These are phyloP conservation scores for Sylvicola cinctus DNA, from an alignment of 2,888 invertebrate genomes.

Conservation along the genomic window DNA sequence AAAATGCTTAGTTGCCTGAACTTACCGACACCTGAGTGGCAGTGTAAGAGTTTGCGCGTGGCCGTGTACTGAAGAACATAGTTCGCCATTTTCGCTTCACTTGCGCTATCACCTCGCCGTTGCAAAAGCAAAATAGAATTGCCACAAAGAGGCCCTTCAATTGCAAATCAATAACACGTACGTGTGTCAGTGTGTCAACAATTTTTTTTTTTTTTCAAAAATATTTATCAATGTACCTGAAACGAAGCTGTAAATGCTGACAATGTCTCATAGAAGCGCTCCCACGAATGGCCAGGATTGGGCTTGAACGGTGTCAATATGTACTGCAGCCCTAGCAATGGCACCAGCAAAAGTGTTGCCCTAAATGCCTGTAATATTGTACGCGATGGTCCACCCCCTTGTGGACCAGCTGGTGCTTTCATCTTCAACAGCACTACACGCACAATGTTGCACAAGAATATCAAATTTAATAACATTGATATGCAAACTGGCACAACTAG, in stretches of 20 bases:
- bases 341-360: slow-evolving; percentile 76
- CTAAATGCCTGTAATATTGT: slow-evolving; percentile 60
- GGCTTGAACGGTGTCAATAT: slow-evolving; percentile 72
- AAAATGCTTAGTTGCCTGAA: slow-evolving; percentile 7
- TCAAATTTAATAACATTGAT: slow-evolving; percentile 61
- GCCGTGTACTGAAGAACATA: slow-evolving; percentile 40
- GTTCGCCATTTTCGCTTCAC: slow-evolving; percentile 63
- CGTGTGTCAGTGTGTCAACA: no score
- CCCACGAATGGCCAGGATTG: slow-evolving; percentile 45
- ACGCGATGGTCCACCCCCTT: slow-evolving; percentile 39
- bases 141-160: slow-evolving; percentile 78
- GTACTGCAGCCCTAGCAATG: slow-evolving; percentile 78
- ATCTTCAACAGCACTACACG: slow-evolving; percentile 68
- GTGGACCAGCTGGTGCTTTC: slow-evolving; percentile 44
- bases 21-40: slow-evolving; percentile 78
- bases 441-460: slow-evolving; percentile 78
- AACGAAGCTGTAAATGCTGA: slow-evolving; percentile 75
- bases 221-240: slow-evolving; percentile 37
- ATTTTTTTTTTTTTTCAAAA: not conserved
- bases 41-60: slow-evolving; percentile 65
- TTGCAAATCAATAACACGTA: slow-evolving; percentile 21
- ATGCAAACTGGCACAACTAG: slow-evolving; percentile 57
- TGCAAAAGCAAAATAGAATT: slow-evolving; percentile 81
- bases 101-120: slow-evolving; percentile 83
- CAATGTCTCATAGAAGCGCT: slow-evolving; percentile 60